Conservation (phyloP, 2,797 vertebrate species). For the Gymnopithys bicolor region DNA sequence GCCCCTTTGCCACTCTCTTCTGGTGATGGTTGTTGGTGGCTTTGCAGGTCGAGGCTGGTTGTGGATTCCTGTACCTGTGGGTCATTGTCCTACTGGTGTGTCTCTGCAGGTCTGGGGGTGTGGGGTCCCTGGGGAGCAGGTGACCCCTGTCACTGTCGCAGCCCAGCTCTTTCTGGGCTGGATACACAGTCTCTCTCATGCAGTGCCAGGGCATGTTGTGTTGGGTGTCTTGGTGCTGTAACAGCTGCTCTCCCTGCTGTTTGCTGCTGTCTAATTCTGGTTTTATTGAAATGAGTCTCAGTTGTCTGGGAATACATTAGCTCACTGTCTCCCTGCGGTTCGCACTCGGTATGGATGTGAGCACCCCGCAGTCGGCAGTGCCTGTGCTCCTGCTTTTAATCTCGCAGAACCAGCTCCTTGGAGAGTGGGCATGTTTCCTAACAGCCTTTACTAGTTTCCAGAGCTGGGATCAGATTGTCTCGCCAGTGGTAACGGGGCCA, state of each 20-base stretch:
- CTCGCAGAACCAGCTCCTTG: background rate
- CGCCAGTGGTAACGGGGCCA: background rate
- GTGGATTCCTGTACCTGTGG: background rate
- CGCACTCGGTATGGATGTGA: background rate
- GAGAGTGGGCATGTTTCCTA: background rate
- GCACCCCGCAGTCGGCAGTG: background rate
- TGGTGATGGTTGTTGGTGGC: rapidly evolving
- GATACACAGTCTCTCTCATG: rapidly evolving
- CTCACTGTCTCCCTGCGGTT: background rate
- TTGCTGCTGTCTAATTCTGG: slow-evolving; percentile 8
- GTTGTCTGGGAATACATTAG: slow-evolving; percentile 37
- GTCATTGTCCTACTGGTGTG: rapidly evolving
- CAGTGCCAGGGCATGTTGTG: background rate
- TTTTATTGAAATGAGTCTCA: slow-evolving; percentile 60
- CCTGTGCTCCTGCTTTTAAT: background rate
- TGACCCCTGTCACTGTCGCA: background rate
- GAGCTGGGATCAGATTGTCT: background rate
- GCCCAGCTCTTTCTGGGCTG: background rate
- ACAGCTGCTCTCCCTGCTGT: background rate
- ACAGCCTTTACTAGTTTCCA: background rate
- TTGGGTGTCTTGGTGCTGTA: background rate
- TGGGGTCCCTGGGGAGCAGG: background rate
- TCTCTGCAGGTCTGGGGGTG: background rate
- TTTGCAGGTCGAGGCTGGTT: background rate
- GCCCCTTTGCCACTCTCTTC: background rate